Conservation (phyloP, 1,140 invertebrate species). For the Drosophila santomea region DNA sequence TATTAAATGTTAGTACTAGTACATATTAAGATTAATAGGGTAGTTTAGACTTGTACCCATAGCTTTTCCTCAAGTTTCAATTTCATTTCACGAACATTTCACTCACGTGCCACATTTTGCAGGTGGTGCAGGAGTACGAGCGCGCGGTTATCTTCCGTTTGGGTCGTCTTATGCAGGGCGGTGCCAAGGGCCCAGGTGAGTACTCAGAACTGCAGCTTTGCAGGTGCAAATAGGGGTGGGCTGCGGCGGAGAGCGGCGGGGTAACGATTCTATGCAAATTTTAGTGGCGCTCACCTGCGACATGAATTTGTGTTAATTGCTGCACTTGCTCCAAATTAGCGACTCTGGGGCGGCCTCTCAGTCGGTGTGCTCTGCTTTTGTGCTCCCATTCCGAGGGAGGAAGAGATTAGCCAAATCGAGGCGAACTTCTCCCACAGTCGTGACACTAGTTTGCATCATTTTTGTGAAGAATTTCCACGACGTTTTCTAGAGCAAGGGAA, state of each 20-base stretch:
- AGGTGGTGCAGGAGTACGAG: slow-evolving; percentile 97
- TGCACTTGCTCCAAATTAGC: slow-evolving; percentile 84
- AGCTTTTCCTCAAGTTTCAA: slow-evolving; percentile 49
- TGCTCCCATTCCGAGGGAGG: slow-evolving; percentile 46
- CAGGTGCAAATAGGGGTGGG: slow-evolving; percentile 2
- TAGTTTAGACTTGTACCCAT: slow-evolving; percentile 10
- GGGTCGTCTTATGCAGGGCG: slow-evolving; percentile 93
- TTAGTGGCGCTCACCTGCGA: slow-evolving; percentile 60
- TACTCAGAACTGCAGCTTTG: slow-evolving; percentile 21
- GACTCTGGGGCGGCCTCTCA: slow-evolving; percentile 35
- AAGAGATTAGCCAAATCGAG: slow-evolving; percentile 51
- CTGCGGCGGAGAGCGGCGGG: slow-evolving; percentile 9
- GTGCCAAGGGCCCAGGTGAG: slow-evolving; percentile 95
- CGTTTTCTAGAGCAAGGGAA: not conserved
- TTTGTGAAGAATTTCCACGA: not conserved
- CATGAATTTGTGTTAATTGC: slow-evolving; percentile 82
- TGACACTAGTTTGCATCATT: slow-evolving; percentile 22
- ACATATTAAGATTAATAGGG: not conserved
- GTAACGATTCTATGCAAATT: slow-evolving; percentile 75
- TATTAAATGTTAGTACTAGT: too few species aligned
- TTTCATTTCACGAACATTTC: slow-evolving; percentile 53
- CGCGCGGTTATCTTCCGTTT: slow-evolving; percentile 95
- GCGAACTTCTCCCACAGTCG: slow-evolving; percentile 34
- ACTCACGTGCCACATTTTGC: slow-evolving; percentile 55
- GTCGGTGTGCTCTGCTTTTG: slow-evolving; percentile 43